Percentiles rank a stretch among this genome's conserved stretches.
These are phyloP conservation scores for Galleria mellonella DNA, from an alignment of 1,140 invertebrate genomes.

Conservation along the genomic window DNA sequence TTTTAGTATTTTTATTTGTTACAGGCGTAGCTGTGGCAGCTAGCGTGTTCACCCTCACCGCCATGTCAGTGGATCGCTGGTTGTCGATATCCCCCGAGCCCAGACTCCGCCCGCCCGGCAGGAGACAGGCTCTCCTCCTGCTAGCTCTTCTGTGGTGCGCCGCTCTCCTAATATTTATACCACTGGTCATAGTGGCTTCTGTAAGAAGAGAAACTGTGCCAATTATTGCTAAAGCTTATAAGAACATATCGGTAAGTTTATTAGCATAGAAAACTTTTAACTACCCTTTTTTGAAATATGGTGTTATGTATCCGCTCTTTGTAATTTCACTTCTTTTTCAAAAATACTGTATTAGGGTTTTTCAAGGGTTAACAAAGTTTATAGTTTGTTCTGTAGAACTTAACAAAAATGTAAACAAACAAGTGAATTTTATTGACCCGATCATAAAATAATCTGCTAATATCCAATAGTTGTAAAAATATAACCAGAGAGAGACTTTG, in stretches of 20 bases:
- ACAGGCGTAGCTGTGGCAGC: conserved; percentile 84
- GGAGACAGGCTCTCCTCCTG: conserved; percentile 77
- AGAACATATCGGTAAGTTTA: conserved; percentile 51
- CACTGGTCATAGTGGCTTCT: conserved; percentile 75
- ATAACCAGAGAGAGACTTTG: too few species aligned
- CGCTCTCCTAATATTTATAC: conserved; percentile 80
- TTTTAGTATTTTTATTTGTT: conserved; percentile 20
- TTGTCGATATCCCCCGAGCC: conserved; percentile 84
- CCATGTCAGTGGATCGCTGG: conserved; percentile 85
- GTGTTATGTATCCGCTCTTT: too few species aligned
- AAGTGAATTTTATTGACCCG: too few species aligned
- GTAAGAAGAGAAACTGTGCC: conserved; percentile 60
- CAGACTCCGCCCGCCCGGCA: conserved; percentile 75
- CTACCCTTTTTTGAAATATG: too few species aligned
- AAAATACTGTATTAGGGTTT: too few species aligned
- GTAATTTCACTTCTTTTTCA: too few species aligned
- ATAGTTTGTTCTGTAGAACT: too few species aligned
- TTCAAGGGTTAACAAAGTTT: too few species aligned
- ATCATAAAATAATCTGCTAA: too few species aligned
- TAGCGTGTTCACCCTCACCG: conserved; percentile 85
- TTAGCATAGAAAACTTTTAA: background rate
- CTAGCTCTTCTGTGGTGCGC: conserved; percentile 80
- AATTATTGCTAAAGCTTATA: conserved; percentile 40
- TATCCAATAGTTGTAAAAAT: too few species aligned
- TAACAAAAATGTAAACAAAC: too few species aligned